Evolutionary conservation across 2,113 vertebrate genomes (phyloP).

Genomic region (Scatophagus argus): DNA sequence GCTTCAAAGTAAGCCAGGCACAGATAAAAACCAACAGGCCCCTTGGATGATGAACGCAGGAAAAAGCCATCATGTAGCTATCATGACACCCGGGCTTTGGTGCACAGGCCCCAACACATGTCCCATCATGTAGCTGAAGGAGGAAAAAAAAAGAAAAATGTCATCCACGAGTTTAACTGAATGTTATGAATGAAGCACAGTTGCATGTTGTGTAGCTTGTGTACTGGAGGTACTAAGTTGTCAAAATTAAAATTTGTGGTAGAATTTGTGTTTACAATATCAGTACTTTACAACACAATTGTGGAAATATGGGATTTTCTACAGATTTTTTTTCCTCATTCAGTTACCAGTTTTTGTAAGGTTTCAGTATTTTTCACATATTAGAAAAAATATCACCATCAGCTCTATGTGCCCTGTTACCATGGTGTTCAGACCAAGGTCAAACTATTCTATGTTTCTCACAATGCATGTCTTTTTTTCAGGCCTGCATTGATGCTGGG

Average conservation of each 20-base stretch:
- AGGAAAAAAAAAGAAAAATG: not conserved
- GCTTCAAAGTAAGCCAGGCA: slow-evolving; percentile 79
- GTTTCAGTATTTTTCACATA: slow-evolving; percentile 16
- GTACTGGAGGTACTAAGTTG: not conserved
- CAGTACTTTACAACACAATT: not conserved
- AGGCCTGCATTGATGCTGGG: slow-evolving; percentile 34
- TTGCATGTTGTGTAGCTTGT: not conserved
- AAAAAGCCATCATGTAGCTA: slow-evolving; percentile 66
- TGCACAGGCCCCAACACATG: slow-evolving; percentile 58
- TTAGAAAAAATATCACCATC: slow-evolving; percentile 34
- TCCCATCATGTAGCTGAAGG: slow-evolving; percentile 48
- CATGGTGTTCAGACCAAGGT: slow-evolving; percentile 77
- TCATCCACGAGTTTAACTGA: not conserved
- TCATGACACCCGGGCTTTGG: slow-evolving; percentile 72
- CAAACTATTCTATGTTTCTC: slow-evolving; percentile 49
- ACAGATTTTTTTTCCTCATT: not conserved
- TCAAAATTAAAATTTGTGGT: slow-evolving; percentile 1
- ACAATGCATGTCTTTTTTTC: slow-evolving; percentile 47
- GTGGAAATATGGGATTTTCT: not conserved
- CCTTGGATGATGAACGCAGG: slow-evolving; percentile 73
- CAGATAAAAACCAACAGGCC: slow-evolving; percentile 76
- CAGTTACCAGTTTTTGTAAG: slow-evolving; percentile 2
- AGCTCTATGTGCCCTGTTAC: slow-evolving; percentile 58
- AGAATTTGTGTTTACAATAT: slow-evolving; percentile 10
- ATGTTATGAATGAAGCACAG: not conserved